phyloP scores from a whole-genome alignment of 2,113 vertebrate genomes.

The Taxidea taxus region DNA sequence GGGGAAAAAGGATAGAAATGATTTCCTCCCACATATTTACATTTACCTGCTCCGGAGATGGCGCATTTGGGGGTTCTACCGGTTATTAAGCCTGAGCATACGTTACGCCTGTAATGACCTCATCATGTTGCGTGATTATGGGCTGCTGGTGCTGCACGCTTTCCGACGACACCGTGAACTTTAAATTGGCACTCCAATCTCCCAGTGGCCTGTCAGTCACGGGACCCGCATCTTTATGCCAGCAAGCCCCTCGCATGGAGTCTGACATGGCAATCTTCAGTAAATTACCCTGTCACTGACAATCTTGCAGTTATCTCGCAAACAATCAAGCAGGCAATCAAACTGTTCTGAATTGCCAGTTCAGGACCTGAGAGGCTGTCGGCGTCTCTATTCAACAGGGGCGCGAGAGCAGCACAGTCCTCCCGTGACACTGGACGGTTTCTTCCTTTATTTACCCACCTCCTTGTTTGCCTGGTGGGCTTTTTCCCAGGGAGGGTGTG shows the following conservation, averaged over 20 bases:
- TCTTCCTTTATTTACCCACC: slow-evolving; percentile 44
- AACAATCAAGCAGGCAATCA: slow-evolving; percentile 89
- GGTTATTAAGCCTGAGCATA: slow-evolving; percentile 67
- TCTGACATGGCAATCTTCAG: slow-evolving; percentile 88
- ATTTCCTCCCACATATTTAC: slow-evolving; percentile 60
- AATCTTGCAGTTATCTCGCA: slow-evolving; percentile 86
- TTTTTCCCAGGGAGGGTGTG: neutral
- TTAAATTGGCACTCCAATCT: slow-evolving; percentile 84
- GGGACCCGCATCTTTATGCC: slow-evolving; percentile 83
- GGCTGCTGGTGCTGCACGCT: slow-evolving; percentile 70
- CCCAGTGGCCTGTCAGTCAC: slow-evolving; percentile 84
- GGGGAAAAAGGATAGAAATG: neutral
- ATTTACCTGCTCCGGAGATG: slow-evolving; percentile 51
- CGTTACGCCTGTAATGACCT: slow-evolving; percentile 74
- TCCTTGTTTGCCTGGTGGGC: neutral
- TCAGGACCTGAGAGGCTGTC: slow-evolving; percentile 81
- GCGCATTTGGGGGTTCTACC: slow-evolving; percentile 14
- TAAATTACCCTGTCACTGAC: slow-evolving; percentile 89
- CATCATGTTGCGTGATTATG: slow-evolving; percentile 78
- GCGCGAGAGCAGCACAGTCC: slow-evolving; percentile 55
- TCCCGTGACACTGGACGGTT: slow-evolving; percentile 50
- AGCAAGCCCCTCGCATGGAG: slow-evolving; percentile 81
- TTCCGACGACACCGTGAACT: slow-evolving; percentile 77
- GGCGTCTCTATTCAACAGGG: slow-evolving; percentile 73
- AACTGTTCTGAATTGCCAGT: slow-evolving; percentile 83